Conservation (phyloP, 2,888 invertebrate species). For the Sacculina carcini region DNA sequence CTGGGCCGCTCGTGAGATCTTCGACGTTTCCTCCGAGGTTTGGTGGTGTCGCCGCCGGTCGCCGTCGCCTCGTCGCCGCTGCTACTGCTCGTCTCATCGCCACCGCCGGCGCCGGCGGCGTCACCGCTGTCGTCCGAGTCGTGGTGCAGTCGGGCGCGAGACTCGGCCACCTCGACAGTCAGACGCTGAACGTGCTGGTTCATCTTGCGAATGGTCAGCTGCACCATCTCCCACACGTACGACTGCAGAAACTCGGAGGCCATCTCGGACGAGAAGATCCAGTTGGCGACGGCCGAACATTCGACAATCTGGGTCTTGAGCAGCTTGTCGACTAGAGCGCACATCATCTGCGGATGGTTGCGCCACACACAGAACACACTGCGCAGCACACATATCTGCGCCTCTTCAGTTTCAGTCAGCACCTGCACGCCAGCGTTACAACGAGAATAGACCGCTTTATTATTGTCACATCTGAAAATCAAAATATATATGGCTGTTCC, state of each 20-base stretch:
- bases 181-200: constrained; percentile 75
- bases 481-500: too few species aligned
- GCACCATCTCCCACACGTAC: constrained; percentile 89
- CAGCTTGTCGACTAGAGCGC: constrained; percentile 84
- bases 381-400: constrained; percentile 72
- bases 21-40: constrained; percentile 15
- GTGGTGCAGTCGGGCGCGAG: constrained; percentile 56
- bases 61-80: constrained; percentile 14
- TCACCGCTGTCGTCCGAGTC: constrained; percentile 21
- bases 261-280: constrained; percentile 93
- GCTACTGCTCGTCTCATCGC: constrained; percentile 14
- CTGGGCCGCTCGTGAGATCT: constrained; percentile 32
- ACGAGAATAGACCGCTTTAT: constrained; percentile 13
- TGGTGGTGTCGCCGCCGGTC: constrained; percentile 9
- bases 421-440: constrained; percentile 31
- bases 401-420: constrained; percentile 75
- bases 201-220: constrained; percentile 86
- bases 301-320: constrained; percentile 90
- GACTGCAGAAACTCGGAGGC: constrained; percentile 59
- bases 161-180: constrained; percentile 43
- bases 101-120: neutral
- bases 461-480: neutral
- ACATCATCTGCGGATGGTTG: constrained; percentile 83
- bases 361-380: constrained; percentile 89
- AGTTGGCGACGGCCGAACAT: constrained; percentile 86